phyloP scores from a whole-genome alignment of 2,113 vertebrate species.

The Neodon shergylaensis region DNA sequence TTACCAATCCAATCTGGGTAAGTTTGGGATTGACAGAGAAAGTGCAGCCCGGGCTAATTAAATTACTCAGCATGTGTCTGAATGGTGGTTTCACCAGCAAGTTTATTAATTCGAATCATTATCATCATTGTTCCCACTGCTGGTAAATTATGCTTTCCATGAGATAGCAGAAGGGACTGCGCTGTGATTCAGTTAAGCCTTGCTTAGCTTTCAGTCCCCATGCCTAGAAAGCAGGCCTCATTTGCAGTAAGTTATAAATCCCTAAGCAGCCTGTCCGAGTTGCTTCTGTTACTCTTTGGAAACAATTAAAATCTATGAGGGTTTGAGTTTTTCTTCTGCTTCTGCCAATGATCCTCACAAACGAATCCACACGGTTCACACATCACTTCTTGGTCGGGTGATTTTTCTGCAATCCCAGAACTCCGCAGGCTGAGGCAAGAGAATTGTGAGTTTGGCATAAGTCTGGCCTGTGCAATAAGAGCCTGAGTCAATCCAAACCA shows the following conservation, averaged over 20 bases:
- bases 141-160: conserved; percentile 65
- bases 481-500: not conserved
- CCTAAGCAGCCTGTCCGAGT: not conserved
- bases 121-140: conserved; percentile 83
- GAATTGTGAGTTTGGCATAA: not conserved
- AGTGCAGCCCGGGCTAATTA: conserved; percentile 87
- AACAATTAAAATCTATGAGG: conserved; percentile 44
- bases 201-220: not conserved
- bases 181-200: conserved; percentile 39
- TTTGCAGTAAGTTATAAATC: not conserved
- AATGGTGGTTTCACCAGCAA: conserved; percentile 84
- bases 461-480: not conserved
- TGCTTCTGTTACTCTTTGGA: conserved; percentile 60
- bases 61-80: conserved; percentile 86
- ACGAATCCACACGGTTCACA: not conserved
- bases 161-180: conserved; percentile 81
- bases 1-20: conserved; percentile 88
- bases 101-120: conserved; percentile 77
- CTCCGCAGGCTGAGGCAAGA: not conserved
- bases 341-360: conserved; percentile 41
- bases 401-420: not conserved
- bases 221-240: conserved; percentile 63
- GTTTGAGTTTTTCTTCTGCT: not conserved
- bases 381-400: not conserved
- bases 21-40: conserved; percentile 87